Evolutionary conservation across 2,797 vertebrate species (phyloP).

Genomic region (Zenarchopterus dispar): DNA sequence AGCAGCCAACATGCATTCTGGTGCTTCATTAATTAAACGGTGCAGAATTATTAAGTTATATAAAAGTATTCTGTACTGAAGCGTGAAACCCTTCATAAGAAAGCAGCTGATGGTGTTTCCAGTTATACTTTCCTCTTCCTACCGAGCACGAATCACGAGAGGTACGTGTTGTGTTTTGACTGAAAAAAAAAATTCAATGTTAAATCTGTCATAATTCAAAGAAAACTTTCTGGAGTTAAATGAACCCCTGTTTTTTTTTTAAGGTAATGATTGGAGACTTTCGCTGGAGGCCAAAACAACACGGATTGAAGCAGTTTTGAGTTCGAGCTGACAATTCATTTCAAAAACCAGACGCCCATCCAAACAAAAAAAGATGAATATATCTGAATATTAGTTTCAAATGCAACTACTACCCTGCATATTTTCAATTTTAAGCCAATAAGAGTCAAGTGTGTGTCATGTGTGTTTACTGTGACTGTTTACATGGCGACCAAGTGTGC

Average conservation of each 20-base stretch:
- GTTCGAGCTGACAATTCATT: not conserved
- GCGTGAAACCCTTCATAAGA: not conserved
- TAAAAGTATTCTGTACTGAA: not conserved
- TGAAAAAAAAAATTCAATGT: conserved; percentile 3
- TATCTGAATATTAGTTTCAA: no score
- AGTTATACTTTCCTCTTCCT: not conserved
- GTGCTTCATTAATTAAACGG: conserved; percentile 9
- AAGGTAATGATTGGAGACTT: not conserved
- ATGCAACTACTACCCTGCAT: no score
- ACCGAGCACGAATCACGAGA: not conserved
- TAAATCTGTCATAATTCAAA: conserved; percentile 3
- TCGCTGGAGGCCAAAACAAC: no score
- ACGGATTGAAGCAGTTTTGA: not conserved
- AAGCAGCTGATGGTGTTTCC: not conserved
- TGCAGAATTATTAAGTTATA: not conserved
- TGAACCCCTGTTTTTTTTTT: not conserved
- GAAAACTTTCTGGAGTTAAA: not conserved
- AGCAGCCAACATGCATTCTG: not conserved
- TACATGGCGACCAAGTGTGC: no score
- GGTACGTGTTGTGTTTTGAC: not conserved
- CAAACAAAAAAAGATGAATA: no score
- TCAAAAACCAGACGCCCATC: no score
- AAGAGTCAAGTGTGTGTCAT: no score
- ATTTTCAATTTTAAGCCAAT: no score
- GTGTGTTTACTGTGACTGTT: no score